Base-by-base conservation (phyloP, 2,113 vertebrate genomes). In the Takifugu flavidus region DNA sequence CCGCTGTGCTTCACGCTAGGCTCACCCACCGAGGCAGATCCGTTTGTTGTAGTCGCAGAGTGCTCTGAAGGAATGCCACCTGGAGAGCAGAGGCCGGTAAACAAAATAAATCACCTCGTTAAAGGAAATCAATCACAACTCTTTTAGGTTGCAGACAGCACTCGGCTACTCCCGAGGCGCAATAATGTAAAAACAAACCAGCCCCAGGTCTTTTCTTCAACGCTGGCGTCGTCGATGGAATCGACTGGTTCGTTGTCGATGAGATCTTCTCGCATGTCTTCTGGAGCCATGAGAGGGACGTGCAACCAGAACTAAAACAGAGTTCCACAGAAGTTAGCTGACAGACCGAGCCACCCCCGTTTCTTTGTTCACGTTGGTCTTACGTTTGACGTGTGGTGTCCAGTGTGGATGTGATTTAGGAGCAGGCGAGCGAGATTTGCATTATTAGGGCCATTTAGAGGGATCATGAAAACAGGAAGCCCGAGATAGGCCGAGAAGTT, bases 31-130 rank as follows among this genome's bases (percentile, higher is more conserved):
- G 5, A 97, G 92, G 44, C 93, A 94, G 73, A 96, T 88, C 72
- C 94, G 91, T 86, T 96, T 97, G 87, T 94, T 97, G 82, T 96
- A 97, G 78, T 97, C 95, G 85, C 94, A 97, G 47, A 97, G 89
- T 3, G 94, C 94, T 65, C 95, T 87, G 62, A 96, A 94, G 28
- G 93, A 93, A 75, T 96, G 93, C 95, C 95, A 96, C 95, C 95
- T 96, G 67, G 42, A 65, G 53, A 75, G 50, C 59, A 25, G 44
- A 77, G 62, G 56, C 5, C 20, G 70, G 56, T 57, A 61, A 60
- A 73, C 60, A 60, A 53, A 60, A 49, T 28, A 5, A 62, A 58
- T 51, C 56, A 20, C 4, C 4, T 1, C 47, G 57, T 57, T 34
- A 56, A 59, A 63, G 68, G 42, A 80, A 75, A 72, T 77, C 72